phyloP scores from a whole-genome alignment of 2,888 invertebrate genomes.

The Augochlorella aurata region DNA sequence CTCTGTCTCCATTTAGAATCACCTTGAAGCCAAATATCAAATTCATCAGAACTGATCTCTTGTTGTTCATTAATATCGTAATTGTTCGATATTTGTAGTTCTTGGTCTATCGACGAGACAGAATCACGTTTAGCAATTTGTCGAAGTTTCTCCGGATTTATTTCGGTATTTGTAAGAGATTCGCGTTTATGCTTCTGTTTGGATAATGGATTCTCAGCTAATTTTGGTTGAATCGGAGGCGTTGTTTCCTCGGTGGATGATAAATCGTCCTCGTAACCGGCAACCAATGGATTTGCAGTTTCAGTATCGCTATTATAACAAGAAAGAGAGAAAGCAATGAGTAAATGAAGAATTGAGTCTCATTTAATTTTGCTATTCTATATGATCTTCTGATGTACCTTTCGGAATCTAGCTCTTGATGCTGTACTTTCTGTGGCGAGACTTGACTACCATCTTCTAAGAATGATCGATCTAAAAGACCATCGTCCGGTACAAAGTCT shows the following conservation, averaged over 20 bases:
- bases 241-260: constrained; percentile 85
- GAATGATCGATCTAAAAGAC: constrained; percentile 89
- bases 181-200: constrained; percentile 79
- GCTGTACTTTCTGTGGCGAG: constrained; percentile 79
- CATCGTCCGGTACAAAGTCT: constrained; percentile 89
- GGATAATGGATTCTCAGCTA: constrained; percentile 78
- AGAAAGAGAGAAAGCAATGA: background rate
- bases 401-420: constrained; percentile 83
- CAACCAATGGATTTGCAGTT: constrained; percentile 90
- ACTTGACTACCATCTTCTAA: constrained; percentile 86
- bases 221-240: constrained; percentile 73
- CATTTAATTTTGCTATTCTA: background rate
- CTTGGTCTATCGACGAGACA: constrained; percentile 78
- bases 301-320: constrained; percentile 84
- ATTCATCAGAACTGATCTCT: constrained; percentile 79
- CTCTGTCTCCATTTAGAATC: constrained; percentile 89
- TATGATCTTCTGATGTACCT: constrained; percentile 79
- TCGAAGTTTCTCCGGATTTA: constrained; percentile 59
- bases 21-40: constrained; percentile 86
- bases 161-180: constrained; percentile 69
- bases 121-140: constrained; percentile 75
- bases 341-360: background rate
- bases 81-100: constrained; percentile 72
- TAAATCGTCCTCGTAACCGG: constrained; percentile 92
- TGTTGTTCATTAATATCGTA: constrained; percentile 67